Evolutionary conservation across 2,113 vertebrate genomes (phyloP), one percentile per base, ranked within the genome.

Genomic region (Azemiops feae): DNA sequence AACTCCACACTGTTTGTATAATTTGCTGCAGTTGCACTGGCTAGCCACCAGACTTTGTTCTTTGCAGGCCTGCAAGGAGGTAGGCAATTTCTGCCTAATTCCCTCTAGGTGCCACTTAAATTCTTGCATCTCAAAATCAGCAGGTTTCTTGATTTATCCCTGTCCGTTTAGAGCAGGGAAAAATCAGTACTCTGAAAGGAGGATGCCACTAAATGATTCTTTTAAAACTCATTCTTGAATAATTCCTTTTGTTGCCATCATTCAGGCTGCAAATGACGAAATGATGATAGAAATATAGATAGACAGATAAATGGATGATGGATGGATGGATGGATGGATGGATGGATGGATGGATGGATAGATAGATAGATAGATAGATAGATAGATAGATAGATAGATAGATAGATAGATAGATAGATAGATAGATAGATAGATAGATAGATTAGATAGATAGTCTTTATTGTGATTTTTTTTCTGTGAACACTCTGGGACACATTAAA

Each of bases 31-130:
- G 94, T 96, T 69, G 87, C 87, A 34, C 91, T 7, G 85, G 91
- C 95, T 95, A 97, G 96, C 96, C 95, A 1, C 94, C 96, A 95
- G 94, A 97, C 95, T 96, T 92, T 45, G 85, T 92, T 85, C 81
- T 88, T 95, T 93, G 92, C 92, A 96, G 95, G 94, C 91, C 91
- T 64, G 85, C 91, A 92, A 90, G 90, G 94, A 95, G 94, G 96
- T 93, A 95, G 58, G 94, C 92, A 86, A 4, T 25, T 92, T 91
- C 81, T 22, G 86, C 91, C 81, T 96, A 92, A 94, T 96, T 96
- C 94, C 94, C 96, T 97, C 95, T 95, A 96, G 96, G 93, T 96
- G 95, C 53, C 3, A 54, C n/a, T 0, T 0, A 3, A 86, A 23
- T 60, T 74, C 64, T 0, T 30, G 87, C 27, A 45, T 39, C 57